Conservation (phyloP, 2,113 vertebrate genomes). For the Mirza zaza region DNA sequence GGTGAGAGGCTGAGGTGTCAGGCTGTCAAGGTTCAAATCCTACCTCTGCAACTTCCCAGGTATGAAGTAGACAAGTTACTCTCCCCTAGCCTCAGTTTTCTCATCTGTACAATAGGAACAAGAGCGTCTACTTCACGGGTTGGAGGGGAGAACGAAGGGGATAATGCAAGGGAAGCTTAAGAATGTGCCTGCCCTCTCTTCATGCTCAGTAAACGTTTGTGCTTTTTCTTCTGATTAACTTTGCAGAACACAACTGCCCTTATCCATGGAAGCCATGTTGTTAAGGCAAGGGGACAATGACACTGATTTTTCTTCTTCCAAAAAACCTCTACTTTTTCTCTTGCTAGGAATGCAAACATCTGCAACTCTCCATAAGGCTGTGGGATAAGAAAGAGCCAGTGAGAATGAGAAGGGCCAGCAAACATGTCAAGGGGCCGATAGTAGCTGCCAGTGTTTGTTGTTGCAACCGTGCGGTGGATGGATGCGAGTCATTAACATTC, state of each 20-base stretch:
- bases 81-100: neutral
- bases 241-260: neutral
- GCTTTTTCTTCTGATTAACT: neutral
- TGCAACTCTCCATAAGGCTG: neutral
- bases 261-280: neutral
- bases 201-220: neutral
- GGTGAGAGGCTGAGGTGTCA: neutral
- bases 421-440: neutral
- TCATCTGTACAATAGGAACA: neutral
- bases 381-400: neutral
- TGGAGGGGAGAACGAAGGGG: neutral
- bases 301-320: neutral
- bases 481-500: constrained; percentile 55
- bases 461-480: neutral
- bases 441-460: constrained; percentile 37
- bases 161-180: neutral
- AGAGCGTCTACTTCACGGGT: neutral
- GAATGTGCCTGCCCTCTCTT: neutral
- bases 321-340: neutral
- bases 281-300: neutral
- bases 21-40: neutral
- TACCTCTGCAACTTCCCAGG: neutral
- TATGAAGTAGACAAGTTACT: neutral
- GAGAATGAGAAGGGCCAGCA: neutral
- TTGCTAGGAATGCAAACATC: neutral